These are phyloP conservation scores for Regulus satrapa DNA, from an alignment of 2,113 vertebrate genomes.

Conservation along the genomic window DNA sequence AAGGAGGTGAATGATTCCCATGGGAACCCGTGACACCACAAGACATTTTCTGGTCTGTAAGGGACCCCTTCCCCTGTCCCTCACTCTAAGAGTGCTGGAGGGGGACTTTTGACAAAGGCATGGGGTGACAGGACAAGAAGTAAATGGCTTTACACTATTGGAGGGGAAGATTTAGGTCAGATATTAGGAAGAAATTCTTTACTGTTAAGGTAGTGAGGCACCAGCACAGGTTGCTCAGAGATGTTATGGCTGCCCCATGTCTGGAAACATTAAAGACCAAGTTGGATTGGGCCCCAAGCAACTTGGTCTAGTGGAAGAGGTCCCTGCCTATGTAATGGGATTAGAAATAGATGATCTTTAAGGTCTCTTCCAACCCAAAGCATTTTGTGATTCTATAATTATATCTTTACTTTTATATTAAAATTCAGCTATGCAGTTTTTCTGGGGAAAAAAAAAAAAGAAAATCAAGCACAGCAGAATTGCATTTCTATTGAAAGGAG, in stretches of 20 bases:
- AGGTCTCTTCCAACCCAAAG: not conserved
- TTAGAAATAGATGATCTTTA: not conserved
- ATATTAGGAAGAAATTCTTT: not conserved
- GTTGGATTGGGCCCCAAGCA: not conserved
- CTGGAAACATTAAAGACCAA: not conserved
- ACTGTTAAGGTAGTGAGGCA: not conserved
- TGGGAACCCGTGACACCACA: too few species aligned
- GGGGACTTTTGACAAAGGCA: not conserved
- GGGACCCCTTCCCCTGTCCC: not conserved
- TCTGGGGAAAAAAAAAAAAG: not conserved
- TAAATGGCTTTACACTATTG: not conserved
- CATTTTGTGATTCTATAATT: not conserved
- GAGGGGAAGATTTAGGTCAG: not conserved
- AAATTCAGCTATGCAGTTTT: not conserved
- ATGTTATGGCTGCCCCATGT: not conserved
- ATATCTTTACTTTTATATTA: not conserved
- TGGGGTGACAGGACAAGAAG: not conserved
- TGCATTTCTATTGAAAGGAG: not conserved
- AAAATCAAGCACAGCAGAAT: not conserved
- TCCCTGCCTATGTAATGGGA: not conserved
- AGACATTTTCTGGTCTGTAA: not conserved
- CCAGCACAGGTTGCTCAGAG: too few species aligned
- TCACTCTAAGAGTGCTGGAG: not conserved
- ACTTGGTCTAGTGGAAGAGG: rapidly evolving
- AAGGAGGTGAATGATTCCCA: not conserved